Evolutionary conservation across 2,888 invertebrate species (phyloP).

Genomic region (Thalpophila matura): DNA sequence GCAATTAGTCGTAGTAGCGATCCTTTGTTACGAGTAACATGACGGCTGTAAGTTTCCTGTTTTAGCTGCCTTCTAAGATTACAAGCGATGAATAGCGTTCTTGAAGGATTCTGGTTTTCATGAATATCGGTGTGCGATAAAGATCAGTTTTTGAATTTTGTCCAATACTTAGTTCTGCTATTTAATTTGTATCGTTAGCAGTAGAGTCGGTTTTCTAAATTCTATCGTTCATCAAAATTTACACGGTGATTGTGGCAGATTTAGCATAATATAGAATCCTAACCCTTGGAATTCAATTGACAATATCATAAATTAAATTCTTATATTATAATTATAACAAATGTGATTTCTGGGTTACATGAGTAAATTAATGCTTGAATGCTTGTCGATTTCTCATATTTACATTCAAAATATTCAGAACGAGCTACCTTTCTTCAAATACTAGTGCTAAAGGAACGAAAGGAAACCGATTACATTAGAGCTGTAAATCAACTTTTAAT

Average conservation of each 20-base stretch:
- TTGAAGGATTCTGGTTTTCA: slow-evolving; percentile 42
- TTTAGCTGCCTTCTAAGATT: slow-evolving; percentile 58
- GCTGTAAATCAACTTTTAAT: slow-evolving; percentile 47
- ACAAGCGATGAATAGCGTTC: slow-evolving; percentile 48
- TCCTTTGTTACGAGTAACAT: slow-evolving; percentile 71
- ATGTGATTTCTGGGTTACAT: too few relatives aligned
- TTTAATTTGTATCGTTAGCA: slow-evolving; percentile 4
- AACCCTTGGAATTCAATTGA: background rate
- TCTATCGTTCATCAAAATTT: background rate
- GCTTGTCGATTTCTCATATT: fast-evolving
- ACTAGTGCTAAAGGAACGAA: background rate
- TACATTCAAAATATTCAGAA: background rate
- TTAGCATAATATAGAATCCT: background rate
- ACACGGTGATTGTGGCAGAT: background rate
- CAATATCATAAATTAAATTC: background rate
- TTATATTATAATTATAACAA: too few relatives aligned
- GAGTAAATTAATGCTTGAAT: background rate
- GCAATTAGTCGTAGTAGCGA: slow-evolving; percentile 80
- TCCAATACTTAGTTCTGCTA: slow-evolving; percentile 2
- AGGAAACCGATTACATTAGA: slow-evolving; percentile 13
- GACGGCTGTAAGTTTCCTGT: slow-evolving; percentile 67
- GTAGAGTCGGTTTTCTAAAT: background rate
- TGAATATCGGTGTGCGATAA: slow-evolving; percentile 36
- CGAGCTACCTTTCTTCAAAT: background rate
- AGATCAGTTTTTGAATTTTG: slow-evolving; percentile 35